Evolutionary conservation across 1,140 invertebrate genomes (phyloP).

Genomic region (Drosophila dunni): DNA sequence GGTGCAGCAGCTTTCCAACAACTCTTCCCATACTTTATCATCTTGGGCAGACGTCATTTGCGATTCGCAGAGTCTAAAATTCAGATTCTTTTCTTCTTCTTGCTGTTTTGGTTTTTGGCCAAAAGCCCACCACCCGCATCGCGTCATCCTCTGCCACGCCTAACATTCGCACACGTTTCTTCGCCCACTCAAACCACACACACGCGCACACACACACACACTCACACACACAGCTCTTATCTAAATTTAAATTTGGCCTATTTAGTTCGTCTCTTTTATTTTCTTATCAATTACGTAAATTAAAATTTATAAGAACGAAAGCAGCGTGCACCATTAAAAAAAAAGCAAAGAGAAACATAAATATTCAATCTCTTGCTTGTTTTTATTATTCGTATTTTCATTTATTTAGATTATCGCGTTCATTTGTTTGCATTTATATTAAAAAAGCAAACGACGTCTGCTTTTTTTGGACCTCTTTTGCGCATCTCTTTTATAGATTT

Average conservation of each 20-base stretch:
- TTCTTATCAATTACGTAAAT: conserved; percentile 81
- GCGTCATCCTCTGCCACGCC: conserved; percentile 42
- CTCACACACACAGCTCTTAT: conserved; percentile 31
- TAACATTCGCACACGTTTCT: conserved; percentile 27
- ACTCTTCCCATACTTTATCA: conserved; percentile 2
- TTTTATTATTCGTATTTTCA: conserved; percentile 32
- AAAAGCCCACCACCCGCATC: conserved; percentile 35
- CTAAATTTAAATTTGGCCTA: conserved; percentile 81
- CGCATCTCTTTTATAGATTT: conserved; percentile 63
- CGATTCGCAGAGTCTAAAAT: conserved; percentile 13
- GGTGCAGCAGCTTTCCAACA: conserved; percentile 9
- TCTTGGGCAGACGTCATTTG: conserved; percentile 19
- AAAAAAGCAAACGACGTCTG: not conserved
- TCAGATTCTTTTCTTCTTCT: conserved; percentile 20
- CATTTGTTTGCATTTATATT: conserved; percentile 8
- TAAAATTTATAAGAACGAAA: conserved; percentile 47
- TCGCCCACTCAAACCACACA: conserved; percentile 25
- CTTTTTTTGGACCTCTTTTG: conserved; percentile 43
- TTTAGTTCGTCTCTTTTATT: conserved; percentile 56
- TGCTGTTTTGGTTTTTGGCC: conserved; percentile 33
- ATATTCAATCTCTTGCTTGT: conserved; percentile 24
- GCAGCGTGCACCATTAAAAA: conserved; percentile 15
- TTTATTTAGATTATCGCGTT: conserved; percentile 30
- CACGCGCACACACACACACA: conserved; percentile 5
- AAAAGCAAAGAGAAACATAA: conserved; percentile 25